These are phyloP conservation scores for Leucoraja ocellata DNA, from an alignment of 2,797 vertebrate species.

Conservation along the genomic window DNA sequence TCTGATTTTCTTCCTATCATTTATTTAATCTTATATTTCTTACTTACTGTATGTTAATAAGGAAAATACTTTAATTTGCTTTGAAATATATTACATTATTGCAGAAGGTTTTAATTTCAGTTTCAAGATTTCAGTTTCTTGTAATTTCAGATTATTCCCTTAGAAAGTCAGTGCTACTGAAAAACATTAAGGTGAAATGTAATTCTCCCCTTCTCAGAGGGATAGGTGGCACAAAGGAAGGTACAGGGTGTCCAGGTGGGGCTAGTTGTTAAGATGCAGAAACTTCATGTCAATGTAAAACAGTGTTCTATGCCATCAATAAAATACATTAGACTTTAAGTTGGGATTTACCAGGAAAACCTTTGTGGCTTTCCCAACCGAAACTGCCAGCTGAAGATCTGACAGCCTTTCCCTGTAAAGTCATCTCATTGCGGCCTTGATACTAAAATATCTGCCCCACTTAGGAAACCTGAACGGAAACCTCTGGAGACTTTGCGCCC, in stretches of 20 bases:
- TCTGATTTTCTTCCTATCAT: not conserved
- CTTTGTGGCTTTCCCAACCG: not conserved
- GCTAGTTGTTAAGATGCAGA: not conserved
- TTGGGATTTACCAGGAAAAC: not conserved
- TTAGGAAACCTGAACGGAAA: too few species aligned
- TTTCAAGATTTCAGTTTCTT: not conserved
- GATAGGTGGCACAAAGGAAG: too few species aligned
- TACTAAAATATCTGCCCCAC: not conserved
- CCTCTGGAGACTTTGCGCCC: too few species aligned
- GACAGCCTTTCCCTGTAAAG: not conserved
- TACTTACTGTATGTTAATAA: not conserved
- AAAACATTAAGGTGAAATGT: not conserved
- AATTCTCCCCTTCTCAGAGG: not conserved
- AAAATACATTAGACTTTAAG: not conserved
- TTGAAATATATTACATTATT: not conserved
- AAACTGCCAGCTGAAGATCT: too few species aligned
- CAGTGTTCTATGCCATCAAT: not conserved
- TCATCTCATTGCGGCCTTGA: not conserved
- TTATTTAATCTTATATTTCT: not conserved
- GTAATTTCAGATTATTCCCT: not conserved
- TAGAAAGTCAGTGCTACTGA: not conserved
- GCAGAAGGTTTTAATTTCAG: not conserved
- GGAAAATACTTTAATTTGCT: not conserved
- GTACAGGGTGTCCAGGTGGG: not conserved
- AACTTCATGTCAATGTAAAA: not conserved